A percentile compares a stretch with the other conserved stretches of the same genome.
Conservation (phyloP, 2,797 vertebrate genomes). For the Channallabes apus region DNA sequence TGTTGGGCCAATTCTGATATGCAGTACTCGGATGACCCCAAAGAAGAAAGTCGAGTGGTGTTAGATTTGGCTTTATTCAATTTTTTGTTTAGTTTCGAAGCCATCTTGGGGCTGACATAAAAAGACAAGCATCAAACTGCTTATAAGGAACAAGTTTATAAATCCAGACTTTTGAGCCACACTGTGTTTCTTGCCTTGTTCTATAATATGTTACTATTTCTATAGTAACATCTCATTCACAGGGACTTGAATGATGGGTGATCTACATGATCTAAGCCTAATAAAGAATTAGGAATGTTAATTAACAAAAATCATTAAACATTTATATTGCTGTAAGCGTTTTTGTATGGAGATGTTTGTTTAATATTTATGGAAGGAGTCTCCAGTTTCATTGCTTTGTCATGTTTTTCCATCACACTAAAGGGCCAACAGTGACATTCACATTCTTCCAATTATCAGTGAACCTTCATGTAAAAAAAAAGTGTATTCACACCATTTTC, state of each 20-base stretch:
- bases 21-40: too few species aligned
- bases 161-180: too few species aligned
- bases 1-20: too few species aligned
- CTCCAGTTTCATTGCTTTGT: neutral
- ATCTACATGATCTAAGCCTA: neutral
- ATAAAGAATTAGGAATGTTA: neutral
- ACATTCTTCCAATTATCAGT: neutral
- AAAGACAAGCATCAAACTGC: too few species aligned
- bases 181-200: neutral
- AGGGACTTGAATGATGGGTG: neutral
- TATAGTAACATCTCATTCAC: neutral
- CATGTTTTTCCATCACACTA: neutral
- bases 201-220: neutral
- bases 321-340: neutral
- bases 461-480: neutral
- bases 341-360: neutral
- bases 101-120: too few species aligned
- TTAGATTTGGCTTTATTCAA: too few species aligned
- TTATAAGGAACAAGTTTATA: too few species aligned
- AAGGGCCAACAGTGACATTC: neutral
- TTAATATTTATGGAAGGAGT: neutral
- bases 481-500: neutral
- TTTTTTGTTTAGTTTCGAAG: too few species aligned
- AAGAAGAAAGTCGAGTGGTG: too few species aligned
- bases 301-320: neutral